Evolutionary conservation across 2,797 vertebrate genomes (phyloP).

Genomic region (Sebastes iracundus): DNA sequence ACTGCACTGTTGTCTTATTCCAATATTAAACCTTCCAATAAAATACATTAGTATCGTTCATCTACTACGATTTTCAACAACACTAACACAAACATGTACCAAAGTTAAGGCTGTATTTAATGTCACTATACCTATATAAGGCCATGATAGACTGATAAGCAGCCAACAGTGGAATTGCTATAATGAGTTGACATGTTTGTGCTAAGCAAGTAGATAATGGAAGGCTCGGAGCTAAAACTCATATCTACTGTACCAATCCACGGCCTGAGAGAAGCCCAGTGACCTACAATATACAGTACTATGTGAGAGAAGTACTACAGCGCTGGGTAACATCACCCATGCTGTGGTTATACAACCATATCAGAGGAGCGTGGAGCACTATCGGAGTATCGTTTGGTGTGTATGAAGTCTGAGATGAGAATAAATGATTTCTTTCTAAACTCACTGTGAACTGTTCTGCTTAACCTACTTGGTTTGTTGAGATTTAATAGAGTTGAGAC

Average conservation of each 20-base stretch:
- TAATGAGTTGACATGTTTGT: slow-evolving; percentile 22
- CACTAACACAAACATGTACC: neutral
- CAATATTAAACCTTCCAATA: neutral
- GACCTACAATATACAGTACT: slow-evolving; percentile 39
- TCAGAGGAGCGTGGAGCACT: neutral
- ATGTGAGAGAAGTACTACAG: slow-evolving; percentile 12
- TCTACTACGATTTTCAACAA: neutral
- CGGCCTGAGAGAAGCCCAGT: slow-evolving; percentile 51
- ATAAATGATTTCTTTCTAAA: neutral
- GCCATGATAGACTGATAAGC: neutral
- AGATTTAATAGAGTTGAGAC: neutral
- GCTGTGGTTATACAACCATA: neutral
- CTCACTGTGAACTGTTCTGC: too few relatives aligned
- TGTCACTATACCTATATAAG: neutral
- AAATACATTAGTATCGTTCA: neutral
- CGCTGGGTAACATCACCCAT: slow-evolving; percentile 2
- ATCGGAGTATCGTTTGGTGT: neutral
- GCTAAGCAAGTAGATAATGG: neutral
- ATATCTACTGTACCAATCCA: neutral
- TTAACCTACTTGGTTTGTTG: neutral
- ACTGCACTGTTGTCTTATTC: neutral
- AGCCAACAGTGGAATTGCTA: neutral
- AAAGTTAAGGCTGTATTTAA: neutral
- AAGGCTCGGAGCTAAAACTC: slow-evolving; percentile 15
- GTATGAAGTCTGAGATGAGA: neutral